Percentiles rank a stretch among this genome's conserved stretches.
Evolutionary conservation across 1,140 invertebrate genomes (phyloP).

Genomic region (Hestina assimilis): DNA sequence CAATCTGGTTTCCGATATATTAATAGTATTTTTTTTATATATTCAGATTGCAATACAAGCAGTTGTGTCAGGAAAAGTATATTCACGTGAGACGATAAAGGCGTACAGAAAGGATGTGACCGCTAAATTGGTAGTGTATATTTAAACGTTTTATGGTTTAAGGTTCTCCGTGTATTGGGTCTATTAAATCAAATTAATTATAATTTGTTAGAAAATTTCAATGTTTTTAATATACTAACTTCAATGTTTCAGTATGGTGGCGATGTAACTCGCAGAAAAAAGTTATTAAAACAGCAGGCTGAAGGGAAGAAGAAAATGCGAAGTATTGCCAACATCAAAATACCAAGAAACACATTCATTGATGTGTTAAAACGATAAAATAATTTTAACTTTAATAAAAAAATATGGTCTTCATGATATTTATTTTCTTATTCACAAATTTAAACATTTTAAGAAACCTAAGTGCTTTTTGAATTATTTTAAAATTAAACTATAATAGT

Average conservation of each 20-base stretch:
- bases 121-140: constrained; percentile 88
- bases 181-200: no score
- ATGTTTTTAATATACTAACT: background rate
- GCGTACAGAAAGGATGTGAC: constrained; percentile 95
- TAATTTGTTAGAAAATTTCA: no score
- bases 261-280: constrained; percentile 93
- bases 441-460: no score
- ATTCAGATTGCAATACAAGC: constrained; percentile 92
- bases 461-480: no score
- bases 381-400: background rate
- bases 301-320: constrained; percentile 97
- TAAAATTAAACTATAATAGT: no score
- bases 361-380: constrained; percentile 90
- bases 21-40: background rate
- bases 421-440: no score
- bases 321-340: constrained; percentile 92
- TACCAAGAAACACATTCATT: constrained; percentile 96
- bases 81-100: constrained; percentile 93
- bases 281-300: constrained; percentile 92
- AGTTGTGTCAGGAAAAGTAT: constrained; percentile 87
- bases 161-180: no score
- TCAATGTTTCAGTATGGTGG: constrained; percentile 89
- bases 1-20: no score
- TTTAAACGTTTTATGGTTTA: no score
- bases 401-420: no score